Evolutionary conservation across 2,888 invertebrate genomes (phyloP).

Genomic region (Acleris sparsana): DNA sequence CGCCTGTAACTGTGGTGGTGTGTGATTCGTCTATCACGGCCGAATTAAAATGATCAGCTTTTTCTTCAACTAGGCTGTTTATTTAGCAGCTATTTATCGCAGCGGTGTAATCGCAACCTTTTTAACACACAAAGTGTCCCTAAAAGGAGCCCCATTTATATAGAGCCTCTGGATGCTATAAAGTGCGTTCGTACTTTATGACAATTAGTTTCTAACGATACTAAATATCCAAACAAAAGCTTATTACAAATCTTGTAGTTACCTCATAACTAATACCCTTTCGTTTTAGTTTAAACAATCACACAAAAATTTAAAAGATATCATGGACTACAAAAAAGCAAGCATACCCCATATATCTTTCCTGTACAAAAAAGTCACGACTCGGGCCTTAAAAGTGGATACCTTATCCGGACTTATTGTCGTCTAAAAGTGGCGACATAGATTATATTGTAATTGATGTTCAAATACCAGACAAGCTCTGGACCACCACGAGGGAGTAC

Average conservation of each 20-base stretch:
- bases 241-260: neutral
- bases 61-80: no score
- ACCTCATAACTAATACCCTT: slow-evolving; percentile 20
- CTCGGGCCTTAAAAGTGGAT: slow-evolving; percentile 29
- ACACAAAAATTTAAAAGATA: slow-evolving; percentile 11
- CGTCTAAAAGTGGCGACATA: slow-evolving; percentile 26
- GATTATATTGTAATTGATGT: slow-evolving; percentile 37
- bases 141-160: no score
- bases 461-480: slow-evolving; percentile 7
- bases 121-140: no score
- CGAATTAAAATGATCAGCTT: no score
- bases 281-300: neutral
- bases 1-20: no score
- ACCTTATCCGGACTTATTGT: slow-evolving; percentile 25
- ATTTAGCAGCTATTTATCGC: no score
- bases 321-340: slow-evolving; percentile 7
- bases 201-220: no score
- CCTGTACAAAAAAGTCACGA: slow-evolving; percentile 19
- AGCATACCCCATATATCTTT: slow-evolving; percentile 12
- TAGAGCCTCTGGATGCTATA: no score
- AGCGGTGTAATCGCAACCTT: no score
- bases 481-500: neutral
- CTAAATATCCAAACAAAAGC: neutral
- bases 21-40: no score
- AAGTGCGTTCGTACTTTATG: no score